Base-by-base conservation (phyloP, 2,113 vertebrate genomes). In the Corythoichthys intestinalis region DNA sequence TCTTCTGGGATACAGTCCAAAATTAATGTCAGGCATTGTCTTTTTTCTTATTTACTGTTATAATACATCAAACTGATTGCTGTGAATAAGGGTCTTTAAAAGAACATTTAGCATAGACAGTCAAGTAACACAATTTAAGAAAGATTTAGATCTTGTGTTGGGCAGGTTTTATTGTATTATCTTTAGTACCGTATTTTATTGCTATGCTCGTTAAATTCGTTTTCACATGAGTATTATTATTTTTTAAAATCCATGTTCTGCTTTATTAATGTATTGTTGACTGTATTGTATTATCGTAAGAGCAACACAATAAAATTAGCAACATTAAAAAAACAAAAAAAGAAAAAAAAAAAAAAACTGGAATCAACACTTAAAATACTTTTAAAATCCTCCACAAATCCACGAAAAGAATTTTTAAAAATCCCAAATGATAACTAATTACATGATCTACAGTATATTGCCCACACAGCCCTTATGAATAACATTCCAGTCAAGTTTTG, bases 1-100 rank as follows among this genome's bases (percentile, higher is more conserved):
- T 58, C 34, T 14, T 37, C 56, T 58, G 56, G 56, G 56, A 58
- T 58, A 35, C 56, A 58, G 34, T 58, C 56, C 56, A 58, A 37
- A 2, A 58, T 37, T 58, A 11, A 58, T 58, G 34, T 28, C 34
- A 35, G 28, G 53, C 28, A 4, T 54, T 58, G 28, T 20, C n/a
- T 58, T 58, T 58, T 1, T 12, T 58, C 34, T 58, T 58, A 58
- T 58, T 58, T 58, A 58, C 34, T 7, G 56, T 13, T 58, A 37
- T 14, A 58, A 34, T 35, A 34, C 12, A 2, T 53, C 50, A 53
- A 56, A 56, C 28, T 56, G 53, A 56, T 9, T 56, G 28, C 53
- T 34, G 53, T 28, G n/a, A 56, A 56, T 28, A 56, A 35, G 12
- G 56, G 12, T 58, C 34, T 37, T 58, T 58, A 58, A 58, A 58